phyloP scores from a whole-genome alignment of 2,113 vertebrate genomes.

The Vidua chalybeata region DNA sequence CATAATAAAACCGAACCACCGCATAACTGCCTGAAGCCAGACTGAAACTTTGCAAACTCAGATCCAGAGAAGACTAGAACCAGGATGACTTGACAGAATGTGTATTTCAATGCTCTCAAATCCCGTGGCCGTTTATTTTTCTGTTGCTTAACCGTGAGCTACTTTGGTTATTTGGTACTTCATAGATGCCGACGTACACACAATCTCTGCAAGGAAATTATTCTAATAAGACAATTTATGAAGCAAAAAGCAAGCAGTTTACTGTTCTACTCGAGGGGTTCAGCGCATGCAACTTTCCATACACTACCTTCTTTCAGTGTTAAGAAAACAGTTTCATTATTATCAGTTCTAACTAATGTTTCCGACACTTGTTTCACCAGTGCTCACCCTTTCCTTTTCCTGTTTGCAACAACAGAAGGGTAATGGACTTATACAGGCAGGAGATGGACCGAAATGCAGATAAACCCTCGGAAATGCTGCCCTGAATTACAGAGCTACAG shows the following conservation, averaged over 20 bases:
- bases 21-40: background rate
- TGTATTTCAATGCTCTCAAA: background rate
- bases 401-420: background rate
- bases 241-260: background rate
- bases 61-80: background rate
- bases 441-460: background rate
- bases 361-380: background rate
- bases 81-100: background rate
- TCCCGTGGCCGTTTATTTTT: background rate
- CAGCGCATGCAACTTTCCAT: background rate
- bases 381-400: background rate
- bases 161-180: background rate
- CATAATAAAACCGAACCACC: background rate
- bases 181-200: rapidly evolving
- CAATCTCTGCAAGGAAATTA: background rate
- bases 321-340: background rate
- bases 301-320: background rate
- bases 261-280: background rate
- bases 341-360: background rate
- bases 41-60: slow-evolving; percentile 12
- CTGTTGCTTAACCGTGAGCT: background rate
- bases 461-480: background rate
- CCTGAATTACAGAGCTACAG: slow-evolving; percentile 35
- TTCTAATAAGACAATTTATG: background rate
- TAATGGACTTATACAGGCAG: background rate